Conservation (phyloP, 2,888 invertebrate genomes). For the Drosophila antonietae region DNA sequence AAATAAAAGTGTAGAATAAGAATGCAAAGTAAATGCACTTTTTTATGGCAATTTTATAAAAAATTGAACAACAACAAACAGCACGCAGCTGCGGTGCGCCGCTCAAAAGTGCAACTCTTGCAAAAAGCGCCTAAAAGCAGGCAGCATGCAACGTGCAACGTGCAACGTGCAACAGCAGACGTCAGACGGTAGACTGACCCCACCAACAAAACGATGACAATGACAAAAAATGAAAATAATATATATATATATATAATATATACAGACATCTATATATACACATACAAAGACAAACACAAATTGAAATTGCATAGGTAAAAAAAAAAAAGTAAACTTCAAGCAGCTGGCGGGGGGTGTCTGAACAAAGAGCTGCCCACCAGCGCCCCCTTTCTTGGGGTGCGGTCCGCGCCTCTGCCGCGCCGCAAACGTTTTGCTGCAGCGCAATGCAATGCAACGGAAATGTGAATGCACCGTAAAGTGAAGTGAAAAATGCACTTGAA, state of each 20-base stretch:
- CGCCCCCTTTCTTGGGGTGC: background rate
- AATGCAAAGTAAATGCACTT: conserved; percentile 70
- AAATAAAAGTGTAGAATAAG: conserved; percentile 26
- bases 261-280: conserved; percentile 1
- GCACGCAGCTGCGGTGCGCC: conserved; percentile 32
- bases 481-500: conserved; percentile 80
- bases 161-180: background rate
- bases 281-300: conserved; percentile 6
- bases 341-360: conserved; percentile 17
- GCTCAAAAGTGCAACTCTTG: conserved; percentile 76
- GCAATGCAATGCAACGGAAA: conserved; percentile 81
- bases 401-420: conserved; percentile 1
- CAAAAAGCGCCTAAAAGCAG: conserved; percentile 63
- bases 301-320: conserved; percentile 59
- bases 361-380: conserved; percentile 55
- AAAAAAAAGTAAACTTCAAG: conserved; percentile 55
- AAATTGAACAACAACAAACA: conserved; percentile 75
- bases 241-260: conserved; percentile 1
- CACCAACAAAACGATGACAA: conserved; percentile 73
- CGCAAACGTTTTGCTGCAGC: conserved; percentile 42
- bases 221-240: conserved; percentile 48
- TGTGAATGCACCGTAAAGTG: conserved; percentile 81
- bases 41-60: conserved; percentile 78
- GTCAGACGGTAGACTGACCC: conserved; percentile 43
- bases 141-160: conserved; percentile 38